Base-by-base conservation (phyloP, 1,140 invertebrate genomes). In the Drosophila albomicans region DNA sequence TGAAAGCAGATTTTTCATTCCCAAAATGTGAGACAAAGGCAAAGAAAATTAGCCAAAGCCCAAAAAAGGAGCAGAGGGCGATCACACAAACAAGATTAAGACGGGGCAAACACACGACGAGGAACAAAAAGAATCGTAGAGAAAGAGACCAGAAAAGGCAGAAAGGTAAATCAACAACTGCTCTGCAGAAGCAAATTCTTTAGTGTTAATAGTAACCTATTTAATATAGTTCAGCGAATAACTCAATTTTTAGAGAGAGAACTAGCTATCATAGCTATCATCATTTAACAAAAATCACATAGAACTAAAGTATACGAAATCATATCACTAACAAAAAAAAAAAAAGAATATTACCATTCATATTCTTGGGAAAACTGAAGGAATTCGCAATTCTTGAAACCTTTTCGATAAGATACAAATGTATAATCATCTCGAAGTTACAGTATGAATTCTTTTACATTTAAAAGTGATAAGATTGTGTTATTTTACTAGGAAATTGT, bases 81-180 rank as follows among this genome's bases (percentile, higher is more conserved):
- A 87, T 87, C 70, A 67, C 84, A 81, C 84, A 88, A 88, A 85
- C 85, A 88, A 88, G 84, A 88, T 88, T 85, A 89, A 64, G 52
- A 51, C 63, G 67, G 71, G 67, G 38, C 76, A 62, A 57, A 64
- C 56, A 63, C 41, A 64, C 48, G 20, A 68, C 16, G 32, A 16
- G 48, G 38, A 7, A 32, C 16, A 41, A 41, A 25, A 69, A 68
- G 41, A 56, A 16, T 8, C 28, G 11, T 2, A 1, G 32, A 25
- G 35, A 57, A 35, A 38, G 11, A 51, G n/a, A 51, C 51, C 35
- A 20, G n/a, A 20, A 41, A 58, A 51, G 49, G 48, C 49, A 52
- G 15, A 35, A 63, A 28, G 11, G 52, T 59, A 58, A 75, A 54
- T 56, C 45, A 38, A 38, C 49, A 41, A 56, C 15, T 38, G 32